Percentiles rank a stretch among this genome's conserved stretches.
phyloP scores from a whole-genome alignment of 1,140 invertebrate genomes.

The Neodiprion pinetum region DNA sequence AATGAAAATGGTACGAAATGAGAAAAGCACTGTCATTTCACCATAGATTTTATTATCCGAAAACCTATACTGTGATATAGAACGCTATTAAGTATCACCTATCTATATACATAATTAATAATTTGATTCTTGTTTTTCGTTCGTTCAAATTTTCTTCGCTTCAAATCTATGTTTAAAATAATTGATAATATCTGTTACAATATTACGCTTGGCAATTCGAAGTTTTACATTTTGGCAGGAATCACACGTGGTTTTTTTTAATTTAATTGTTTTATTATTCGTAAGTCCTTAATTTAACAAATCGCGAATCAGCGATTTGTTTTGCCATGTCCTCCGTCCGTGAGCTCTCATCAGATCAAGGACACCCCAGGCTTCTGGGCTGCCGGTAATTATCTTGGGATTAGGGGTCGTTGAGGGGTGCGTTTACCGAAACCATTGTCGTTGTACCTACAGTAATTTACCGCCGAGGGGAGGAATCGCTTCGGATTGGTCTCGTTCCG shows the following conservation, averaged over 20 bases:
- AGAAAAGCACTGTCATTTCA: no score
- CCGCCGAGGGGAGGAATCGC: no score
- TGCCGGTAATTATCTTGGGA: no score
- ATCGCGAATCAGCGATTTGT: slow-evolving; percentile 2
- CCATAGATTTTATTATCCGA: slow-evolving; percentile 45
- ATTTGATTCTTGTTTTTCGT: not conserved
- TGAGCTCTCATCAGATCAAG: no score
- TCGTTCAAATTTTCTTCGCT: not conserved
- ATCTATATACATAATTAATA: slow-evolving; percentile 46
- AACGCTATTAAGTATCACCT: slow-evolving; percentile 46
- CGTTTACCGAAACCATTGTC: no score
- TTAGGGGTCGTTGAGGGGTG: no score
- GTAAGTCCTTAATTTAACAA: slow-evolving; percentile 12
- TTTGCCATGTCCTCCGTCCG: no score
- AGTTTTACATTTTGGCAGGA: slow-evolving; percentile 51
- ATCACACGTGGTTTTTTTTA: slow-evolving; percentile 37
- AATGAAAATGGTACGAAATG: no score
- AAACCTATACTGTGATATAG: slow-evolving; percentile 48
- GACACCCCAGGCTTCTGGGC: no score
- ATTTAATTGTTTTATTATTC: slow-evolving; percentile 17
- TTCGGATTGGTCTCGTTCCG: no score
- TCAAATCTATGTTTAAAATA: not conserved
- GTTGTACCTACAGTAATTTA: no score
- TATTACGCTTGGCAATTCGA: slow-evolving; percentile 48
- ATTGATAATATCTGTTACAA: not conserved